Percentiles rank a stretch among this genome's conserved stretches.
Evolutionary conservation across 1,140 invertebrate genomes (phyloP).

Genomic region (Achroia grisella): DNA sequence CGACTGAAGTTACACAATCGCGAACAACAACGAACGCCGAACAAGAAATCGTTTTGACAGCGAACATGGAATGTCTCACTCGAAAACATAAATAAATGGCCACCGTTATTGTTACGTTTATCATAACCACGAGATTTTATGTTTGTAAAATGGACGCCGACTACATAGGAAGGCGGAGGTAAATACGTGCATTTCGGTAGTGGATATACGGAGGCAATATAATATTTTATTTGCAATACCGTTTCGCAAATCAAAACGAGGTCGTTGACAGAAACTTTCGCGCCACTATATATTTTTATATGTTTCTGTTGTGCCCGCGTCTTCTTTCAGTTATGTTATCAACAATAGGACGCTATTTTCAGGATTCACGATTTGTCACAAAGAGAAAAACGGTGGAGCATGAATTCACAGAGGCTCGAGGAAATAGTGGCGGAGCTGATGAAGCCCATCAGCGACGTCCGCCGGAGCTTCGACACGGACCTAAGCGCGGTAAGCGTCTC

Average conservation of each 20-base stretch:
- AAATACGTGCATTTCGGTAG: slow-evolving; percentile 6
- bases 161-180: slow-evolving; percentile 39
- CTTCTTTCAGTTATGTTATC: slow-evolving; percentile 56
- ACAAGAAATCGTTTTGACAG: slow-evolving; percentile 31
- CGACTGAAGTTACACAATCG: slow-evolving; percentile 4
- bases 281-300: slow-evolving; percentile 47
- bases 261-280: slow-evolving; percentile 59
- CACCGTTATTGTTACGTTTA: slow-evolving; percentile 66
- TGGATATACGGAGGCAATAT: too few species aligned
- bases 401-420: slow-evolving; percentile 63
- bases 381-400: slow-evolving; percentile 60
- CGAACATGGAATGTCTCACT: slow-evolving; percentile 53
- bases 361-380: slow-evolving; percentile 40
- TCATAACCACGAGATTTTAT: slow-evolving; percentile 56
- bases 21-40: slow-evolving; percentile 17
- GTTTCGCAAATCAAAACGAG: slow-evolving; percentile 42
- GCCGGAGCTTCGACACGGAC: slow-evolving; percentile 64
- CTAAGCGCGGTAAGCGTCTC: slow-evolving; percentile 49
- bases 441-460: slow-evolving; percentile 60
- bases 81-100: slow-evolving; percentile 69
- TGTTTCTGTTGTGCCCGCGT: slow-evolving; percentile 33
- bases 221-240: slow-evolving; percentile 11
- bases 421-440: slow-evolving; percentile 68
- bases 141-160: slow-evolving; percentile 68
- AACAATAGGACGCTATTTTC: slow-evolving; percentile 48